Evolutionary conservation across 2,113 vertebrate genomes (phyloP), one percentile per base, ranked within the genome.

Genomic region (Takifugu flavidus): DNA sequence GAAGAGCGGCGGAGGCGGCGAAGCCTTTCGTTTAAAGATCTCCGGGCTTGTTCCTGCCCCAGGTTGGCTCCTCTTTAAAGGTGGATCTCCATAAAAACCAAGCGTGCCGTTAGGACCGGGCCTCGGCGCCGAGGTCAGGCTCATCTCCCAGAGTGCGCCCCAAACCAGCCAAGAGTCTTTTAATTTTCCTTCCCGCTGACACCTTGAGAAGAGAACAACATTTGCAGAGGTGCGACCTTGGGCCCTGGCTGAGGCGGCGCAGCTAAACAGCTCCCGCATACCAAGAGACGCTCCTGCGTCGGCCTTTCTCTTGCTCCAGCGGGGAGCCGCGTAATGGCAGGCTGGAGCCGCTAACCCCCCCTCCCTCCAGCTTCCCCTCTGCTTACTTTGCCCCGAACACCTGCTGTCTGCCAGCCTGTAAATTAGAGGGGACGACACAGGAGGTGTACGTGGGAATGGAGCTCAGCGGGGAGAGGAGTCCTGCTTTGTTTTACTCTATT

Each of bases 391-490:
- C 79, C 70, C 67, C 42, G 73, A 75, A 75, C 86, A 83, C 83
- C 78, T 85, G 83, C 81, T 80, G 70, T 79, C 69, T 80, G 80
- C 74, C 66, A 71, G 79, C 68, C 72, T 78, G 79, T 72, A 84
- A 90, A 89, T 89, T 77, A 85, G 77, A 81, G 72, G 67, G 59
- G 71, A 59, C 65, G 66, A 65, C 75, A 73, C 64, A 70, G 63
- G 62, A 71, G 61, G 62, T 73, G 82, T 79, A 71, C 74, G 73
- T 78, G 57, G 73, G 63, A 67, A 71, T 57, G 64, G 26, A 3
- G 49, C 63, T 61, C 62, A 76, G 59, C 25, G 75, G 68, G 75
- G 67, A 88, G 69, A 74, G 74, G 74, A 72, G 73, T 49, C 68
- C 65, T 72, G 20, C 65, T 68, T 72, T 20, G 20, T 20, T 56